phyloP scores from a whole-genome alignment of 2,113 vertebrate species.

The Amazona vittata region DNA sequence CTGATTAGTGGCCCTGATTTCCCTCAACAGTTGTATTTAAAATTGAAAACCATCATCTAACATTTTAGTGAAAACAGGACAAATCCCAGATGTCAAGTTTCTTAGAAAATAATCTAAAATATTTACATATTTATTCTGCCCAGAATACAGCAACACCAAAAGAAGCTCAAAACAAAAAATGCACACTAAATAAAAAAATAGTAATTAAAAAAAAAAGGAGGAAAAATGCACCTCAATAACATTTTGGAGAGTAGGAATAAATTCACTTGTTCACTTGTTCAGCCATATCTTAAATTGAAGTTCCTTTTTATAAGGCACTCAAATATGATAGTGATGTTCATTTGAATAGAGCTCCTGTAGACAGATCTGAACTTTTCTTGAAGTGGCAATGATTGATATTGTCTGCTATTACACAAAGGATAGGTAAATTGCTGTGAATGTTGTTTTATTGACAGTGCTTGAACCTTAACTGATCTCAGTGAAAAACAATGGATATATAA shows the following conservation, averaged over 20 bases:
- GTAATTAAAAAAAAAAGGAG: background rate
- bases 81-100: background rate
- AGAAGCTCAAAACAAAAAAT: background rate
- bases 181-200: background rate
- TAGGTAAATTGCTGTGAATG: background rate
- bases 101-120: background rate
- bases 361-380: background rate
- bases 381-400: conserved; percentile 18
- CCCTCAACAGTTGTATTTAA: background rate
- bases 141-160: background rate
- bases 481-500: background rate
- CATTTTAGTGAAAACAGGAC: background rate
- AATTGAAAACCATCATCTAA: background rate
- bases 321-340: background rate
- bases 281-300: background rate
- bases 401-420: background rate
- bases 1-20: background rate
- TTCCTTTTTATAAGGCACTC: background rate
- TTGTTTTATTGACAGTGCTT: background rate
- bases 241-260: background rate
- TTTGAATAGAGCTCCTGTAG: background rate
- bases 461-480: conserved; percentile 22
- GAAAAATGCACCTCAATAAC: background rate
- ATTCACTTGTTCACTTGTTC: background rate
- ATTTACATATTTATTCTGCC: background rate